Evolutionary conservation across 2,888 invertebrate genomes (phyloP), one percentile per base, ranked within the genome.

Genomic region (Drosophila histrio): DNA sequence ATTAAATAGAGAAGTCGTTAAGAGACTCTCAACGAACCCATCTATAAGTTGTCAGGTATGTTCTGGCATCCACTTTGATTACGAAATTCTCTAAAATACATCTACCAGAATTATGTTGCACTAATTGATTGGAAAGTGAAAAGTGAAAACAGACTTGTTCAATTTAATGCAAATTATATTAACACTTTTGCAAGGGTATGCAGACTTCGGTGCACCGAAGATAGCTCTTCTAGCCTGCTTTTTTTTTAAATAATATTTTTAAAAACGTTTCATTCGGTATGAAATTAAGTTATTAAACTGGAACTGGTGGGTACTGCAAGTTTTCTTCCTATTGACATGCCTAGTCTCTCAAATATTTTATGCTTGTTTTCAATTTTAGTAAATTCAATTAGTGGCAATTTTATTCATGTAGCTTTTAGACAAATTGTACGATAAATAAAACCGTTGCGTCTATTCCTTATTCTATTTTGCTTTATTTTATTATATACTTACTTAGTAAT

Each of bases 271-370:
- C 11, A 47, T 49, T 72, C 63, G 64, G 44, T 52, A 53, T 2
- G 57, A 22, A 44, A 5, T 7, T 4, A 43, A 44, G 19, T 60
- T 44, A 38, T 39, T 53, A 59, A 24, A 52, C 59, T 64, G 65
- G 61, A 75, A 60, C 64, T 59, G 75, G 79, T 77, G 76, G 79
- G 79, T 79, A 79, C 46, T 64, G 76, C 79, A 79, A 78, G 79
- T 69, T 72, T 76, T 72, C n/a, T 69, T 69, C 61, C 56, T 62
- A 56, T 34, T 64, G 56, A 71, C 52, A 76, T 74, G 61, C 62
- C 52, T 74, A 44, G 54, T 63, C 38, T 57, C n/a, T n/a, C n/a
- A n/a, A 54, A 66, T 72, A 72, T 49, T 54, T 52, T 58, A 64
- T 78, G 71, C 71, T 71, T 76, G 75, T 59, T 74, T 73, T 50